Conservation (phyloP, 2,888 invertebrate genomes). For the Congeria kusceri region DNA sequence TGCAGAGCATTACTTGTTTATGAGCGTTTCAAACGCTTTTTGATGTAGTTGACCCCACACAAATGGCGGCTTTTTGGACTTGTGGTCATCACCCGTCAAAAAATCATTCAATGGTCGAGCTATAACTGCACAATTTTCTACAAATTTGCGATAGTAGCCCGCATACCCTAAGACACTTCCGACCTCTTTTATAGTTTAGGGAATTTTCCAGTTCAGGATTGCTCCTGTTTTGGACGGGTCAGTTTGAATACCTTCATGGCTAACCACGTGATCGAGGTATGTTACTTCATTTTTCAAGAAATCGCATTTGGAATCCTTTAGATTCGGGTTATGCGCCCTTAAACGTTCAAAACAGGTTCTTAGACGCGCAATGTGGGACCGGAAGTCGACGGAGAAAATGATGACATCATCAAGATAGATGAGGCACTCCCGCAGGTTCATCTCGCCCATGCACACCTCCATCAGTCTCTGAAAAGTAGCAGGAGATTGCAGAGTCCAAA, state of each 20-base stretch:
- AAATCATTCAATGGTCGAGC: not conserved
- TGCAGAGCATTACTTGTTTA: not conserved
- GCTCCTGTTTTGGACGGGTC: conserved; percentile 27
- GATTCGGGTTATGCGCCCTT: conserved; percentile 38
- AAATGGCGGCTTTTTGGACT: not conserved
- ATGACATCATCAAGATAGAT: not conserved
- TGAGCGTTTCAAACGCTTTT: not conserved
- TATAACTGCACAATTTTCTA: not conserved
- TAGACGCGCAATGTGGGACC: conserved; percentile 29
- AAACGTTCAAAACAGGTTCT: conserved; percentile 30
- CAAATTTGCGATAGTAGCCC: conserved; percentile 12
- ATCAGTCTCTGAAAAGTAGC: not conserved
- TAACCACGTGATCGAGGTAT: conserved; percentile 47
- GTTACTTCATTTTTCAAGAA: conserved; percentile 21
- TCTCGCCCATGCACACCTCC: conserved; percentile 10
- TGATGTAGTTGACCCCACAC: not conserved
- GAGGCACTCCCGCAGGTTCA: conserved; percentile 15
- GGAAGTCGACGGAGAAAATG: not conserved
- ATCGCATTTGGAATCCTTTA: conserved; percentile 41
- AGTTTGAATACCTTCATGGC: conserved; percentile 33
- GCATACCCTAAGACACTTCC: conserved; percentile 7
- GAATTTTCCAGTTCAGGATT: conserved; percentile 40
- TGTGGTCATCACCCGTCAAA: not conserved
- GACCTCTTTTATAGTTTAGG: conserved; percentile 24
- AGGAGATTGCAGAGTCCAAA: conserved; percentile 1